Percentiles rank a stretch among this genome's conserved stretches.
Conservation (phyloP, 1,140 invertebrate species). For the Spodoptera litura region DNA sequence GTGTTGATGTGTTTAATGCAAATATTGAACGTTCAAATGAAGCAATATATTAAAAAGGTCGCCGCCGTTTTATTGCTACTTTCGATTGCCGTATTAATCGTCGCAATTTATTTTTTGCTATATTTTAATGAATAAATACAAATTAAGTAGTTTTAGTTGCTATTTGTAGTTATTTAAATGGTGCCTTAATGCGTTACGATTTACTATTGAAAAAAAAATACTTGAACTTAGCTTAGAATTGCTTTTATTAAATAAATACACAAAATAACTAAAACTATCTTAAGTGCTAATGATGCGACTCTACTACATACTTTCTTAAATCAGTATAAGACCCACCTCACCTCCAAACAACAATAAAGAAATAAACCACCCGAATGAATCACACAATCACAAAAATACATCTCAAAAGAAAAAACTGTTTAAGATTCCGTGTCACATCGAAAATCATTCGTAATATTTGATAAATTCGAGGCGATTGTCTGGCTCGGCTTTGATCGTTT, state of each 20-base stretch:
- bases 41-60: conserved; percentile 29
- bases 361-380: not conserved
- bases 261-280: no score
- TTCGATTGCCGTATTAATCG: conserved; percentile 27
- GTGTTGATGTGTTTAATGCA: conserved; percentile 69
- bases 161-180: not conserved
- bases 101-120: not conserved
- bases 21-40: conserved; percentile 55
- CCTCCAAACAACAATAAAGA: not conserved
- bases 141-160: no score
- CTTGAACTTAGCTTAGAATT: no score
- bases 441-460: conserved; percentile 37
- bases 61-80: conserved; percentile 36
- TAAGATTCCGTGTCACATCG: conserved; percentile 32
- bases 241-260: no score
- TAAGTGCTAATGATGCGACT: no score
- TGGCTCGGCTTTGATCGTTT: conserved; percentile 20
- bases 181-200: not conserved
- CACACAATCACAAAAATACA: conserved; percentile 1
- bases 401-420: conserved; percentile 36
- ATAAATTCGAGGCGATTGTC: conserved; percentile 42
- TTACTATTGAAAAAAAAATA: no score
- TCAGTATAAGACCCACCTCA: no score
- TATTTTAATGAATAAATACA: no score
- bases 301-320: no score